Evolutionary conservation across 2,113 vertebrate species (phyloP).

Genomic region (Anser cygnoides): DNA sequence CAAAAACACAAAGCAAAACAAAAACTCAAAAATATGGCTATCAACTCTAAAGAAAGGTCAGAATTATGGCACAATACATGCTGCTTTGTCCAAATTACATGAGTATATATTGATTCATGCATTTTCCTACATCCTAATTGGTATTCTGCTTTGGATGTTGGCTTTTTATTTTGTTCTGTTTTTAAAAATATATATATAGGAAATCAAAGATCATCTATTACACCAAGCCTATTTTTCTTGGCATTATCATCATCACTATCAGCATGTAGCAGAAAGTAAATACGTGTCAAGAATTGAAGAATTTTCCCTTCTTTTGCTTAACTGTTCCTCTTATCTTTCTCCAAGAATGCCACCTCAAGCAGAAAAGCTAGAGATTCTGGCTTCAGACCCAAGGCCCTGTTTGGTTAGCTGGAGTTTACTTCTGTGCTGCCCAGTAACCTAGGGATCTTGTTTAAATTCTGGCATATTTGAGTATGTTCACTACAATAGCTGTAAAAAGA

Average conservation of each 20-base stretch:
- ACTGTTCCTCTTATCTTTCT: constrained; percentile 11
- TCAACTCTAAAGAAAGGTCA: background rate
- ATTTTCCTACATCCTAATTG: background rate
- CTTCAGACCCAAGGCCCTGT: background rate
- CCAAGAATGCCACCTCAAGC: constrained; percentile 17
- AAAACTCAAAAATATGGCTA: background rate
- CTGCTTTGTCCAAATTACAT: background rate
- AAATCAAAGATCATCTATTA: background rate
- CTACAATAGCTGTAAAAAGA: background rate
- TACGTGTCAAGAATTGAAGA: background rate
- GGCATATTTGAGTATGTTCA: background rate
- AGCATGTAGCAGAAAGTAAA: constrained; percentile 15
- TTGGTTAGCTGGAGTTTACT: constrained; percentile 10
- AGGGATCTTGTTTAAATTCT: background rate
- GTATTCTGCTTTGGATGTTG: background rate
- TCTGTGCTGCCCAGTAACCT: background rate
- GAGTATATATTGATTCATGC: background rate
- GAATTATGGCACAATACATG: background rate
- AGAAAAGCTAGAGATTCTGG: background rate
- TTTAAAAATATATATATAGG: background rate
- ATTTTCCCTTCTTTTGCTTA: background rate
- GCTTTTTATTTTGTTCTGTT: background rate
- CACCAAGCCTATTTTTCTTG: constrained; percentile 42
- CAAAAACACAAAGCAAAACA: background rate
- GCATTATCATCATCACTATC: constrained; percentile 10